A percentile compares a stretch with the other conserved stretches of the same genome.
Evolutionary conservation across 2,113 vertebrate species (phyloP).

Genomic region (Carlito syrichta): DNA sequence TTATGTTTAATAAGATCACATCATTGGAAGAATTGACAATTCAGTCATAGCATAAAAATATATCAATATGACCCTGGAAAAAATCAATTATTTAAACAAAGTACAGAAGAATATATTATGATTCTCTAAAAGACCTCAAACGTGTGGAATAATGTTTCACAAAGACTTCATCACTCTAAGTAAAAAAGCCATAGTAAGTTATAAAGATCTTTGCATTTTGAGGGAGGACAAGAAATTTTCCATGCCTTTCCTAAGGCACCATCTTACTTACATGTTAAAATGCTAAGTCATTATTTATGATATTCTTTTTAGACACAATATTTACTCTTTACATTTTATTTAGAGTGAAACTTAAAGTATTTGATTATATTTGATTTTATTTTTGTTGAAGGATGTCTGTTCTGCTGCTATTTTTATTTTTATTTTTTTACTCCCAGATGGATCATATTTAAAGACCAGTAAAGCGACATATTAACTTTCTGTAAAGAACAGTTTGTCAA

Average conservation of each 20-base stretch:
- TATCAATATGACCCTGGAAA: not conserved
- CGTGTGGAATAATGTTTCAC: conserved; percentile 67
- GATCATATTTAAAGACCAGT: conserved; percentile 6
- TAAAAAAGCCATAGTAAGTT: conserved; percentile 33
- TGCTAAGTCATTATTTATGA: conserved; percentile 40
- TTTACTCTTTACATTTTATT: conserved; percentile 67
- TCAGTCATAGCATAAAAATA: conserved; percentile 52
- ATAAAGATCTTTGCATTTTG: conserved; percentile 52
- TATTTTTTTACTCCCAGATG: not conserved
- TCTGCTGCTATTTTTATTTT: not conserved
- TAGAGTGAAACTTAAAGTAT: conserved; percentile 61
- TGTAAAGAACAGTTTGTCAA: not conserved
- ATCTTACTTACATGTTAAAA: conserved; percentile 25
- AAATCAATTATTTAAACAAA: conserved; percentile 57
- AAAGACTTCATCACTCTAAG: conserved; percentile 54
- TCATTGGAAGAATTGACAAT: conserved; percentile 39
- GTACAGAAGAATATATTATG: conserved; percentile 10
- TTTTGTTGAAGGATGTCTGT: not conserved
- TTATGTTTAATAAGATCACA: conserved; percentile 13
- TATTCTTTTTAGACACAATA: conserved; percentile 63
- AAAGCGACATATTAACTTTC: not conserved
- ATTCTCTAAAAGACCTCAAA: conserved; percentile 29
- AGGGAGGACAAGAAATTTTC: not conserved
- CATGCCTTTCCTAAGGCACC: not conserved
- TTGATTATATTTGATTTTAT: conserved; percentile 55